phyloP scores from a whole-genome alignment of 1,140 invertebrate genomes.

The Micrasema longulum region DNA sequence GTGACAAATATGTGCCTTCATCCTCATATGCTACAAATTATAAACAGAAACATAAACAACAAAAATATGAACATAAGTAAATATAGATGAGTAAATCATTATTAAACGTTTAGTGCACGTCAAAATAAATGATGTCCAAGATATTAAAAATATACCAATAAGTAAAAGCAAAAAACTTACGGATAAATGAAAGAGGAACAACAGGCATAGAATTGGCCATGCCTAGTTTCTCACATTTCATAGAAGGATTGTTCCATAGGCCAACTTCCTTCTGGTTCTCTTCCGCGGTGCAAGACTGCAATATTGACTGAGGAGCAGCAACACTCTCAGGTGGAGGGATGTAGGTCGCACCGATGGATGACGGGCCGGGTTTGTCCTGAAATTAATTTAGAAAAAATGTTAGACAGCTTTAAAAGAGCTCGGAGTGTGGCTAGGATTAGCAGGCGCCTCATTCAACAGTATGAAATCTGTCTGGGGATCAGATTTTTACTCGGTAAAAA shows the following conservation, averaged over 20 bases:
- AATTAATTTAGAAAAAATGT: no score
- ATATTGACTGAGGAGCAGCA: constrained; percentile 61
- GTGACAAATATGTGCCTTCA: constrained; percentile 62
- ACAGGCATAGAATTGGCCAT: constrained; percentile 48
- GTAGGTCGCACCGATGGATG: constrained; percentile 23
- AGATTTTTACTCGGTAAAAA: no score
- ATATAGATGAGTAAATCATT: no score
- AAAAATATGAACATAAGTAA: no score
- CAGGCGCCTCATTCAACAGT: no score
- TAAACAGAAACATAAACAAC: no score
- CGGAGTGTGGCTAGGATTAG: no score
- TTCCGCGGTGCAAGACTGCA: constrained; percentile 61
- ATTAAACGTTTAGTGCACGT: no score
- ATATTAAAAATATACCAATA: no score
- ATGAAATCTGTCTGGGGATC: no score
- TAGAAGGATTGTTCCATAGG: constrained; percentile 66
- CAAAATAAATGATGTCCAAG: constrained; percentile 8
- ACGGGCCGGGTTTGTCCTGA: constrained; percentile 46
- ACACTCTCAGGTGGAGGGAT: constrained; percentile 53
- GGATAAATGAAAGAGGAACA: constrained; percentile 62
- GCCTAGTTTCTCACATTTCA: constrained; percentile 60
- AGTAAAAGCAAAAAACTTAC: constrained; percentile 60
- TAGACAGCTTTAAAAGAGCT: no score
- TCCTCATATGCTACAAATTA: constrained; percentile 73
- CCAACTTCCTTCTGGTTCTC: constrained; percentile 67